These are phyloP conservation scores for Monochamus saltuarius DNA, from an alignment of 1,140 invertebrate genomes.

Conservation along the genomic window DNA sequence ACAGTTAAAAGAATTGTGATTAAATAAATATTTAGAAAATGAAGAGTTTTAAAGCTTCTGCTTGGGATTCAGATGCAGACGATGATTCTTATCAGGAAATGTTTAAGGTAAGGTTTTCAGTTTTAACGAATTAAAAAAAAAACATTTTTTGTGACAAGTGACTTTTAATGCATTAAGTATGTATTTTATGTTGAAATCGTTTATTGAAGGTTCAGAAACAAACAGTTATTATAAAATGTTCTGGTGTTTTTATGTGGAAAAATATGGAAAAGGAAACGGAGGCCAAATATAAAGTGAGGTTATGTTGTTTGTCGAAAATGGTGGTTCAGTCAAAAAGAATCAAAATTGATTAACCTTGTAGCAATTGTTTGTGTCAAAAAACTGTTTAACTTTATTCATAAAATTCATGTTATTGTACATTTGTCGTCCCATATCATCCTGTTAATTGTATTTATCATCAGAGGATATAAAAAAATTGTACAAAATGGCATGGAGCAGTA, in stretches of 20 bases:
- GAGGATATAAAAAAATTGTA: not conserved
- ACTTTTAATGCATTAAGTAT: not conserved
- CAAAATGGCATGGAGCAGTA: not conserved
- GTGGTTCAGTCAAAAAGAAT: too few relatives aligned
- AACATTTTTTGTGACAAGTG: not conserved
- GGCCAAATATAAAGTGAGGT: not conserved
- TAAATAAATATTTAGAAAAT: too few relatives aligned
- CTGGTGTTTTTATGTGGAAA: not conserved
- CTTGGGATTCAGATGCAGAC: slow-evolving; percentile 25
- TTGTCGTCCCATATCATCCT: too few relatives aligned
- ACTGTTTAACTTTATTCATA: too few relatives aligned
- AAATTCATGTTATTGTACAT: too few relatives aligned
- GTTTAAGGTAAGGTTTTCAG: slow-evolving; percentile 21
- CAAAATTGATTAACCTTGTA: too few relatives aligned
- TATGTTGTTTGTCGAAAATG: not conserved
- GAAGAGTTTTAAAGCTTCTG: slow-evolving; percentile 19
- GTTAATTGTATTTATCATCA: not conserved
- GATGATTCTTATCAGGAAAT: slow-evolving; percentile 25
- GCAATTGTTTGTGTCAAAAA: too few relatives aligned
- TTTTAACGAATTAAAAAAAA: not conserved
- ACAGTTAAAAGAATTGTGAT: too few relatives aligned
- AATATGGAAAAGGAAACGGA: too few relatives aligned
- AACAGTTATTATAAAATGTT: not conserved
- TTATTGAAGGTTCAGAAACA: not conserved
- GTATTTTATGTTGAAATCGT: not conserved